A percentile compares a stretch with the other conserved stretches of the same genome.
Conservation (phyloP, 1,140 invertebrate species). For the Lycorma delicatula region DNA sequence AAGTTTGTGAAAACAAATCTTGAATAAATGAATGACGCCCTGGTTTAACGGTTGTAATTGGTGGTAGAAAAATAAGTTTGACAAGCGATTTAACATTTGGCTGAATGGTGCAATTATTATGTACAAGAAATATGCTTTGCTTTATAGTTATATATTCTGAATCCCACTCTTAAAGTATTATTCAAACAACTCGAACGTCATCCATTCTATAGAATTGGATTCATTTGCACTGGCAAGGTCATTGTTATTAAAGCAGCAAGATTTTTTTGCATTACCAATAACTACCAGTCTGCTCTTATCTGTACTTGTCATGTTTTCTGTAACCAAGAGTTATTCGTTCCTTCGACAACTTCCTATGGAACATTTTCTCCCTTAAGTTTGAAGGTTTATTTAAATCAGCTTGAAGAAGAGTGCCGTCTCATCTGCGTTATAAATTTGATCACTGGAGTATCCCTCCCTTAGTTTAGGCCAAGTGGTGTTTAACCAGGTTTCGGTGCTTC, state of each 20-base stretch:
- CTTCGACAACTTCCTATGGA: slow-evolving; percentile 37
- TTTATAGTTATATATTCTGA: background rate
- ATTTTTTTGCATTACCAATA: slow-evolving; percentile 10
- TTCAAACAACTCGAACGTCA: slow-evolving; percentile 32
- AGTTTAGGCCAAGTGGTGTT: too few relatives aligned
- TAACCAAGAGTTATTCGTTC: slow-evolving; percentile 35
- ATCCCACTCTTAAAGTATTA: slow-evolving; percentile 33
- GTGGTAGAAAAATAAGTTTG: too few relatives aligned
- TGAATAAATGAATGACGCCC: too few relatives aligned
- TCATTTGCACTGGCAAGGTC: slow-evolving; percentile 6
- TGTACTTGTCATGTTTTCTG: slow-evolving; percentile 28
- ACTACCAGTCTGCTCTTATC: slow-evolving; percentile 45
- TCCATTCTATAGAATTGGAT: slow-evolving; percentile 15
- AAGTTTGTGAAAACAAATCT: too few relatives aligned
- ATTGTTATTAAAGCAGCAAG: slow-evolving; percentile 14
- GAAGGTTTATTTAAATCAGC: slow-evolving; percentile 32
- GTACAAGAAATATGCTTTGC: slow-evolving; percentile 32
- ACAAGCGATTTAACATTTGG: too few relatives aligned
- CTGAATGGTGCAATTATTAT: slow-evolving; percentile 37
- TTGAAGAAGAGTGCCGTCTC: slow-evolving; percentile 39
- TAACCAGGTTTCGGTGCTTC: too few relatives aligned
- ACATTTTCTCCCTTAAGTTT: slow-evolving; percentile 34
- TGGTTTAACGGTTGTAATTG: too few relatives aligned
- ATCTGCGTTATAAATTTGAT: slow-evolving; percentile 38
- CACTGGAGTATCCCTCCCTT: too few relatives aligned